Conservation (phyloP, 2,113 vertebrate genomes). For the Amblyornis subalaris region DNA sequence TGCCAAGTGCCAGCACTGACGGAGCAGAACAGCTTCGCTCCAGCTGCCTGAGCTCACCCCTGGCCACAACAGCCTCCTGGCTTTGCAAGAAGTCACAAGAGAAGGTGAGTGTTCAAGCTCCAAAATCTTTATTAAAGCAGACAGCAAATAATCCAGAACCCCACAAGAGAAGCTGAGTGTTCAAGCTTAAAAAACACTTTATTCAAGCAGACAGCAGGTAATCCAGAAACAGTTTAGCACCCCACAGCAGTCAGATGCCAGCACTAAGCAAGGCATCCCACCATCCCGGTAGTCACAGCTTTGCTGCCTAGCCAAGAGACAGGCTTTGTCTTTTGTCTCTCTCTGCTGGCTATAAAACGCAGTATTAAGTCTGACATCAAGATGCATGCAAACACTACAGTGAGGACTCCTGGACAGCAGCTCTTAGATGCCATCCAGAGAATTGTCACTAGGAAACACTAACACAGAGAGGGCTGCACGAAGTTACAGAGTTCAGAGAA, state of each 20-base stretch:
- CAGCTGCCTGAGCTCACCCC: rapidly evolving
- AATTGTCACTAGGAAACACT: not conserved
- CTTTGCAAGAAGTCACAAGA: not conserved
- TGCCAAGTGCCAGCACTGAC: not conserved
- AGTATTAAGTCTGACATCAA: not conserved
- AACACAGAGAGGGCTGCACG: not conserved
- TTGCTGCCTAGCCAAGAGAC: not conserved
- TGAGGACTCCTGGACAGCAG: not conserved
- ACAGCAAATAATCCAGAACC: slow-evolving; percentile 24
- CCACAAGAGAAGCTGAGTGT: not conserved
- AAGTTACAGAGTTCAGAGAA: not conserved
- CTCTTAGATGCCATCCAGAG: not conserved
- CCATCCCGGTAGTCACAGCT: not conserved
- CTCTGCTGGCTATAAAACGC: not conserved
- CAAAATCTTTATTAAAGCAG: slow-evolving; percentile 66
- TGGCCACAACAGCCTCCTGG: rapidly evolving
- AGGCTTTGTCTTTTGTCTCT: not conserved
- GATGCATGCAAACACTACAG: slow-evolving; percentile 27
- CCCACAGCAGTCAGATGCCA: not conserved
- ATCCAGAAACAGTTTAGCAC: not conserved
- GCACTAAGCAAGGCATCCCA: not conserved
- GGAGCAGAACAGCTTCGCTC: not conserved
- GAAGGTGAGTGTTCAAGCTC: not conserved
- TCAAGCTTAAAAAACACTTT: slow-evolving; percentile 30
- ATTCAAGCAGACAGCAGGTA: slow-evolving; percentile 50